Evolutionary conservation across 1,140 invertebrate genomes (phyloP), one percentile per base, ranked within the genome.

Genomic region (Aphis craccivora): DNA sequence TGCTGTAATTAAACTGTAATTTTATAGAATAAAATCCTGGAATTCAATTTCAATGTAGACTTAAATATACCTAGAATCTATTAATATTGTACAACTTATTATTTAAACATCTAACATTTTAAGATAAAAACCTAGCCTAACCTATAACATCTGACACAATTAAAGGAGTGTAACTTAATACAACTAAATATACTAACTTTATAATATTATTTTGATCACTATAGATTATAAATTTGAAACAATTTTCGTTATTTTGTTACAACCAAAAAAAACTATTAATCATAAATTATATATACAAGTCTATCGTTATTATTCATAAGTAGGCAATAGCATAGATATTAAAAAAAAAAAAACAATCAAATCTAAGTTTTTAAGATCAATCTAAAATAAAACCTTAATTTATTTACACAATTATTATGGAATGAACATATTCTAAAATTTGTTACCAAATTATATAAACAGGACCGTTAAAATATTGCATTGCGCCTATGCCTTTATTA

Each of bases 1-100:
- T 48, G 18, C 87, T 20, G 51, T 89, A 90, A 40, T 67, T 90
- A 60, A 90, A 90, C 51, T 40, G 22, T 90, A 90, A 25, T 90
- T 90, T 90, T 23, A 37, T 25, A 60, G 3, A 55, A 67, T 90
- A 9, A 90, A 40, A 60, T 43, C 4, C 23, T 14, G 11, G 9
- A 60, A 60, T 90, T 67, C 35, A 43, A 90, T 43, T 40, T 60
- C 37, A 40, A 55, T 40, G 37, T n/a, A 90, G 30, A 43, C 22
- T 60, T 35, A 25, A 90, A 43, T 51, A 40, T 45, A 45, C 83
- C 40, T 86, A 86, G 14, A 86, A 35, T 1, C 40, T 86, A 86
- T 25, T 40, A 30, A 45, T 40, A 86, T 43, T 43, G 60, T 18
- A 67, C 11, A 86, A 45, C 9, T 83, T 86, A 40, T 86, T 43